Conservation (phyloP, 2,888 invertebrate genomes). For the Mimumesa dahlbomi region DNA sequence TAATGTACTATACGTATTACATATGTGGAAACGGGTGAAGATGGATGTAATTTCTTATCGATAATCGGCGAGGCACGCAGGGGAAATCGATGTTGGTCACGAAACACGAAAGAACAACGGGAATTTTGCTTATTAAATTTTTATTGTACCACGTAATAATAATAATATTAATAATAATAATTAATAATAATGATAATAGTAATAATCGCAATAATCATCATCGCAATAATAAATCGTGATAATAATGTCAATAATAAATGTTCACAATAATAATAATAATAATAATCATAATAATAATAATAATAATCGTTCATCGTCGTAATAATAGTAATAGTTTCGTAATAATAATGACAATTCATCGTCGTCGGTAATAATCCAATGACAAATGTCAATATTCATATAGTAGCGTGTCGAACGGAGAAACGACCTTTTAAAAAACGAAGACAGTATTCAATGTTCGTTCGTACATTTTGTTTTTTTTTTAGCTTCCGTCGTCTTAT, state of each 20-base stretch:
- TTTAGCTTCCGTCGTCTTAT: conserved; percentile 73
- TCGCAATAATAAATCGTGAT: conserved; percentile 73
- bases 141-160: conserved; percentile 80
- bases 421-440: conserved; percentile 74
- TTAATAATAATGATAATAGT: conserved; percentile 69
- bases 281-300: conserved; percentile 58
- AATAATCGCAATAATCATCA: conserved; percentile 74
- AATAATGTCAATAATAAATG: conserved; percentile 73
- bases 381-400: conserved; percentile 75
- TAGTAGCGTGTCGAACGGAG: conserved; percentile 74
- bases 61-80: neutral
- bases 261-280: conserved; percentile 65
- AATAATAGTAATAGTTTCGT: conserved; percentile 67
- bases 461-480: conserved; percentile 73
- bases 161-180: conserved; percentile 72
- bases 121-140: conserved; percentile 79
- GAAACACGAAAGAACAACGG: conserved; percentile 57
- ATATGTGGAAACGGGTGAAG: neutral
- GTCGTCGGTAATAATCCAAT: conserved; percentile 71
- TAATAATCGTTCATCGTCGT: conserved; percentile 64
- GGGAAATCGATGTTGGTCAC: conserved; percentile 51
- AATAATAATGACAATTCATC: conserved; percentile 67
- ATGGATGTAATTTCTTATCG: too few species aligned
- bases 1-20: conserved; percentile 25
- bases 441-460: conserved; percentile 77